Evolutionary conservation across 2,888 invertebrate genomes (phyloP).

Genomic region (Alentia gelatinosa): DNA sequence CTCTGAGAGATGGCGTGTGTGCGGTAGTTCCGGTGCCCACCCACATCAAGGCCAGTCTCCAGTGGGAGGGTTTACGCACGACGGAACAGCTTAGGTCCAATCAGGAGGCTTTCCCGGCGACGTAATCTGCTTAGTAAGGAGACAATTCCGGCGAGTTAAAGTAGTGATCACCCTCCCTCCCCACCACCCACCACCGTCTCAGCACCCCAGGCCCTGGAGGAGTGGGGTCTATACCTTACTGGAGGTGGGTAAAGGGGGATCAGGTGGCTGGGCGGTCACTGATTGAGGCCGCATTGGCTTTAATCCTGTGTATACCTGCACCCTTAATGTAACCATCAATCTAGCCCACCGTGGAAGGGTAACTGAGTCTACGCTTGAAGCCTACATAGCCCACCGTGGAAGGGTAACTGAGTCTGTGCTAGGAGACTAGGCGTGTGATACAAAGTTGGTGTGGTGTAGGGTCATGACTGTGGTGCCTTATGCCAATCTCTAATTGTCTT

Average conservation of each 20-base stretch:
- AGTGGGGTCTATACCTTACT: neutral
- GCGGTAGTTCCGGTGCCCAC: too few species aligned
- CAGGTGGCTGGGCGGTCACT: neutral
- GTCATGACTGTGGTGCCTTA: too few species aligned
- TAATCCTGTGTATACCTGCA: neutral
- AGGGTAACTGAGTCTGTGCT: too few species aligned
- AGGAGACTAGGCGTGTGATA: neutral
- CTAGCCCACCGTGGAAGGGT: neutral
- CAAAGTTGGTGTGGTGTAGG: neutral
- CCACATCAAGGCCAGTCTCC: neutral
- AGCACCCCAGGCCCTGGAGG: neutral
- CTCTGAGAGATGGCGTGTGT: too few species aligned
- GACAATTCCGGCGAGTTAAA: conserved; percentile 25
- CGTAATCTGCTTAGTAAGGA: conserved; percentile 42
- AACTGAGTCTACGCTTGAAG: neutral
- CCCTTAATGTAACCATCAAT: neutral
- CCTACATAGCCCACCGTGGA: neutral
- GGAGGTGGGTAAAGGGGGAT: neutral
- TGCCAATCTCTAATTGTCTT: too few species aligned
- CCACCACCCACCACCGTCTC: neutral
- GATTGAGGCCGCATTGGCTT: neutral
- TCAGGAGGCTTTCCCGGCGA: neutral
- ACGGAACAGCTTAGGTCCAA: conserved; percentile 40
- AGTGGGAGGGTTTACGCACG: neutral
- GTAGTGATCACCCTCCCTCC: neutral